These are phyloP conservation scores for Mesochorus sp. DNA, from an alignment of 2,888 invertebrate genomes.

Conservation along the genomic window DNA sequence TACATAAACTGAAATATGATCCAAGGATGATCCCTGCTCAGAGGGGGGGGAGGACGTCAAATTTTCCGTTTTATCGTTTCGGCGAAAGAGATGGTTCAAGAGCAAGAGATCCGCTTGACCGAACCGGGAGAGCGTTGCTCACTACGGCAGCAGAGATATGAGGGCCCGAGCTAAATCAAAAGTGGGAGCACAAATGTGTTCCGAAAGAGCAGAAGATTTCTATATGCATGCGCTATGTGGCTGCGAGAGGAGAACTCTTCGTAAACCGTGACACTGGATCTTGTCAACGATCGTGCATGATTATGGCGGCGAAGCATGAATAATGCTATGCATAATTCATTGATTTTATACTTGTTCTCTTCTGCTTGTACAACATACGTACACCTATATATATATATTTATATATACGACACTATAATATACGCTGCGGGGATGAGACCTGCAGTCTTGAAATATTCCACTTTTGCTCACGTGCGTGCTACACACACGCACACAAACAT, in stretches of 20 bases:
- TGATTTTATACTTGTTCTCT: slow-evolving; percentile 64
- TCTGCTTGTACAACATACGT: slow-evolving; percentile 61
- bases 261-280: slow-evolving; percentile 71
- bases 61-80: slow-evolving; percentile 52
- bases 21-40: slow-evolving; percentile 10
- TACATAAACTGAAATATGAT: slow-evolving; percentile 47
- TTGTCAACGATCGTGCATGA: slow-evolving; percentile 77
- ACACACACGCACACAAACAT: slow-evolving; percentile 13
- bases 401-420: slow-evolving; percentile 5
- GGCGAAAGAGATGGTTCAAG: slow-evolving; percentile 47
- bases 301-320: slow-evolving; percentile 76
- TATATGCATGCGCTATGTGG: slow-evolving; percentile 17
- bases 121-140: too few relatives aligned
- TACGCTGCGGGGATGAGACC: slow-evolving; percentile 6
- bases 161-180: neutral
- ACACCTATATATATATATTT: neutral
- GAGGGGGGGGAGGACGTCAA: slow-evolving; percentile 17
- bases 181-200: neutral
- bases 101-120: slow-evolving; percentile 17
- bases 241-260: slow-evolving; percentile 23
- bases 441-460: neutral
- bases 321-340: slow-evolving; percentile 79
- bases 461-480: neutral
- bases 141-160: neutral
- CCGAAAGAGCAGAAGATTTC: neutral